Evolutionary conservation across 2,113 vertebrate species (phyloP).

Genomic region (Rousettus leschenaultii): DNA sequence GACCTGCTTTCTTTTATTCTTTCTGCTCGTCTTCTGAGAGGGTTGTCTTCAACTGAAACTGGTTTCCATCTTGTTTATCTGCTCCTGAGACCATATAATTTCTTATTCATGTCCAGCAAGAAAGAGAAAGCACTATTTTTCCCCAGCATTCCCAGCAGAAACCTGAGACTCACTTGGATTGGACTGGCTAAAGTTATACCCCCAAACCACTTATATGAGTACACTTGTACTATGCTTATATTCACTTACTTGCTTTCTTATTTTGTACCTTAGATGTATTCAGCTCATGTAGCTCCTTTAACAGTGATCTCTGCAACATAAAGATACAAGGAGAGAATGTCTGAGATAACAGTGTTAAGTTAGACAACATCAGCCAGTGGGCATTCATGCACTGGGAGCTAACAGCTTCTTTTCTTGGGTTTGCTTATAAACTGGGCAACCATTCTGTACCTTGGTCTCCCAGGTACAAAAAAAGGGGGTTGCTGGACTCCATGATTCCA

Average conservation of each 20-base stretch:
- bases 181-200: too few species aligned
- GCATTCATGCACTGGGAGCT: background rate
- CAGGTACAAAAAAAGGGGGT: background rate
- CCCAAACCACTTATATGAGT: background rate
- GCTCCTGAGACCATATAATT: background rate
- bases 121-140: background rate
- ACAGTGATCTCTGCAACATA: background rate
- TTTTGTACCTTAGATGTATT: background rate
- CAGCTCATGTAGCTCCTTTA: rapidly evolving
- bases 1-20: background rate
- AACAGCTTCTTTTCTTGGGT: rapidly evolving
- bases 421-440: background rate
- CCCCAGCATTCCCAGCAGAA: background rate
- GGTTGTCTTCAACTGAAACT: background rate
- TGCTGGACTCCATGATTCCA: background rate
- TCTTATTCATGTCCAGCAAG: background rate
- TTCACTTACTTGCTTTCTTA: background rate
- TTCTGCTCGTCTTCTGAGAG: background rate
- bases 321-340: background rate
- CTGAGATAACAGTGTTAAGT: background rate
- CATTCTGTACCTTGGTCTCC: background rate
- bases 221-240: rapidly evolving
- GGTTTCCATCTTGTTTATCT: background rate
- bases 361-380: background rate
- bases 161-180: background rate